Evolutionary conservation across 2,888 invertebrate genomes (phyloP).

Genomic region (Andrena dorsata): DNA sequence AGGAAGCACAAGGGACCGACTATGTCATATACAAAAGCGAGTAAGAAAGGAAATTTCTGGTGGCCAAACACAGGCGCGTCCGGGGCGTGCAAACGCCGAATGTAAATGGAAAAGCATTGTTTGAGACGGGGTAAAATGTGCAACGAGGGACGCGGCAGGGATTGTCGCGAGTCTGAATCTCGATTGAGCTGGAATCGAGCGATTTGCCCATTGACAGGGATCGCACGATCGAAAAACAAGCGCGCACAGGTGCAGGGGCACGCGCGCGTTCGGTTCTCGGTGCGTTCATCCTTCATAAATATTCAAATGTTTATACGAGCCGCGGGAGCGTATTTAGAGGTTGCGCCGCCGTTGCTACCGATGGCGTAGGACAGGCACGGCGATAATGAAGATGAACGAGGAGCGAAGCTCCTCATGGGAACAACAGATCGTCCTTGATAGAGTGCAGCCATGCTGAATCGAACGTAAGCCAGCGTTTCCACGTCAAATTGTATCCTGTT

Average conservation of each 20-base stretch:
- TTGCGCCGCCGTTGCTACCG: constrained; percentile 4
- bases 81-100: constrained; percentile 53
- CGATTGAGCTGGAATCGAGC: constrained; percentile 2
- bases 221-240: constrained; percentile 43
- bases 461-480: constrained; percentile 40
- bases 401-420: constrained; percentile 71
- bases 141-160: not conserved
- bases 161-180: constrained; percentile 1
- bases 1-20: not conserved
- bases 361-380: constrained; percentile 58
- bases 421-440: constrained; percentile 68
- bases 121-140: constrained; percentile 30
- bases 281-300: constrained; percentile 61
- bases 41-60: not conserved
- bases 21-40: not conserved
- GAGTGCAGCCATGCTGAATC: constrained; percentile 34
- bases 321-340: constrained; percentile 40
- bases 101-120: constrained; percentile 71
- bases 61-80: constrained; percentile 11
- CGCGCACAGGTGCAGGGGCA: not conserved
- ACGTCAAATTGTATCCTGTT: constrained; percentile 23
- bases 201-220: constrained; percentile 23
- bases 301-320: constrained; percentile 67
- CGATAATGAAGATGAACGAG: constrained; percentile 74
- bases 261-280: constrained; percentile 1